Conservation (phyloP, 2,113 vertebrate genomes). For the Bungarus multicinctus region DNA sequence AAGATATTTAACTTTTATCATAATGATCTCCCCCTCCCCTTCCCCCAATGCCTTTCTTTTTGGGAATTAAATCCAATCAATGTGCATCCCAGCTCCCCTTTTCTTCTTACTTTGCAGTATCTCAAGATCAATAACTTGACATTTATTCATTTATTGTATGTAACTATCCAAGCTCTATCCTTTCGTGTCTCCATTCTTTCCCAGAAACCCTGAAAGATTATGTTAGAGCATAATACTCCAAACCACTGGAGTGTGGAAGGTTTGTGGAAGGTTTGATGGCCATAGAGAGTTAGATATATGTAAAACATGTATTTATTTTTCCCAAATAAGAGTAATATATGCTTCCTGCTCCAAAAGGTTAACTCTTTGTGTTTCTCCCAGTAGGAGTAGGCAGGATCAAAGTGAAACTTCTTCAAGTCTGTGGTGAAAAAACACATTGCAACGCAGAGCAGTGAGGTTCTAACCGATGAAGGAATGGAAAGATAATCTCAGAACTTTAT, state of each 20-base stretch:
- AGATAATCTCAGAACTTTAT: neutral
- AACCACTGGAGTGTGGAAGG: neutral
- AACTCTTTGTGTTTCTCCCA: neutral
- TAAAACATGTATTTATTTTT: neutral
- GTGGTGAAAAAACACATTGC: neutral
- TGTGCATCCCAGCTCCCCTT: neutral
- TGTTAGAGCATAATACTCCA: neutral
- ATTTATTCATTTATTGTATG: neutral
- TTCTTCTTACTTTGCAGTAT: neutral
- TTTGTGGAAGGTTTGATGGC: neutral
- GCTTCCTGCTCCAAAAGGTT: neutral
- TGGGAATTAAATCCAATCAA: neutral
- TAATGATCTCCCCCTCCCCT: neutral
- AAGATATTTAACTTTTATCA: neutral
- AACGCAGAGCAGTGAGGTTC: neutral
- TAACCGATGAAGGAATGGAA: neutral
- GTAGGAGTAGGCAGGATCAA: neutral
- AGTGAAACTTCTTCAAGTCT: neutral
- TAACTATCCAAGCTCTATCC: neutral
- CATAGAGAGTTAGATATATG: neutral
- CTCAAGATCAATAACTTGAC: neutral
- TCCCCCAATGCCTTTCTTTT: neutral
- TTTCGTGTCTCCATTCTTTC: neutral
- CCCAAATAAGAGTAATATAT: neutral
- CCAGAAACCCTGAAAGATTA: neutral